Percentiles rank a stretch among this genome's conserved stretches.
Evolutionary conservation across 2,888 invertebrate species (phyloP).

Genomic region (Athalia rosae): DNA sequence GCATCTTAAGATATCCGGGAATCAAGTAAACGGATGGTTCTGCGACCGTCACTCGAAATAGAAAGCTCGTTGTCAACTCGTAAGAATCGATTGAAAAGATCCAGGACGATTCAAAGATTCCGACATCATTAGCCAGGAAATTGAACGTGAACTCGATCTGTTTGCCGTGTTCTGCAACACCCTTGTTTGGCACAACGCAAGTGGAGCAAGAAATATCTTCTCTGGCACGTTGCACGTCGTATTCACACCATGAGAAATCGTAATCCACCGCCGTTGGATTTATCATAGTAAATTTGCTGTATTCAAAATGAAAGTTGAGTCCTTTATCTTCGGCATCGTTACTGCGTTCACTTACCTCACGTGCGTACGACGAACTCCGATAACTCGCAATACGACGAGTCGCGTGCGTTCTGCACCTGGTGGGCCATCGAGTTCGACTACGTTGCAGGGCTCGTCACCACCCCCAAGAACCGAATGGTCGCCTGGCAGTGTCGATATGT

Average conservation of each 20-base stretch:
- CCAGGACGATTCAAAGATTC: conserved; percentile 82
- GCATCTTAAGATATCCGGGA: conserved; percentile 77
- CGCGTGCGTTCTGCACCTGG: neutral
- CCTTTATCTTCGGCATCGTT: neutral
- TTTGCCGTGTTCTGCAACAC: conserved; percentile 78
- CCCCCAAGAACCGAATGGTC: conserved; percentile 78
- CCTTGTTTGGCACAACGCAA: conserved; percentile 77
- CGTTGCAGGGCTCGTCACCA: conserved; percentile 69
- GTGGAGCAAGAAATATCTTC: conserved; percentile 73
- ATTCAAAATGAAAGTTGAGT: conserved; percentile 53
- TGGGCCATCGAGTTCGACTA: conserved; percentile 64
- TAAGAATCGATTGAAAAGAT: conserved; percentile 78
- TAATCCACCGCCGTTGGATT: conserved; percentile 81
- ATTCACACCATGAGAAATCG: conserved; percentile 77
- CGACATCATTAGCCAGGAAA: conserved; percentile 79
- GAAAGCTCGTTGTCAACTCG: conserved; percentile 76
- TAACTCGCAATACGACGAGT: neutral
- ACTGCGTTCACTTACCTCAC: neutral
- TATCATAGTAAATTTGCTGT: conserved; percentile 79
- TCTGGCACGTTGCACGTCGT: conserved; percentile 71
- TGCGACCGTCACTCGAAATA: conserved; percentile 79
- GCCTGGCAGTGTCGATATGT: conserved; percentile 77
- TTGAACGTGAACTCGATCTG: conserved; percentile 79
- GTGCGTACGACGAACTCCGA: neutral
- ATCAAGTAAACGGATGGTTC: conserved; percentile 80